Evolutionary conservation across 2,888 invertebrate genomes (phyloP).

Genomic region (Metalampra italica): DNA sequence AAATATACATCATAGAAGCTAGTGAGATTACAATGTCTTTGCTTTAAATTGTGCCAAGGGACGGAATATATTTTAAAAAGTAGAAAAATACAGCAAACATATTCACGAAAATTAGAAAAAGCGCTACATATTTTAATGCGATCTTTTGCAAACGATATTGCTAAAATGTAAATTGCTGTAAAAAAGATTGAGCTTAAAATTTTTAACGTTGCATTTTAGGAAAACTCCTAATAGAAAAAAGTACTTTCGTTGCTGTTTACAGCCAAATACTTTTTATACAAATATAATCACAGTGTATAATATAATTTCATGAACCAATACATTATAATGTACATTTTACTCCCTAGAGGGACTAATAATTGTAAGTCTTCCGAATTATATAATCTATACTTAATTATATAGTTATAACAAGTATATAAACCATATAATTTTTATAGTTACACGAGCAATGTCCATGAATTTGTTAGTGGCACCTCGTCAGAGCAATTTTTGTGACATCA

Average conservation of each 20-base stretch:
- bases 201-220: not conserved
- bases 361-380: constrained; percentile 43
- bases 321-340: constrained; percentile 50
- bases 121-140: not conserved
- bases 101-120: constrained; percentile 1
- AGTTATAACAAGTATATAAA: no score
- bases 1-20: constrained; percentile 37
- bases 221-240: constrained; percentile 13
- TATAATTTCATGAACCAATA: constrained; percentile 39
- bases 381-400: not conserved
- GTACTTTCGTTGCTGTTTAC: constrained; percentile 64
- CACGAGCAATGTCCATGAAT: constrained; percentile 22
- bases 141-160: not conserved
- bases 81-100: constrained; percentile 2
- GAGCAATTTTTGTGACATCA: constrained; percentile 38
- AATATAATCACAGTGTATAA: constrained; percentile 52
- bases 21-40: constrained; percentile 50
- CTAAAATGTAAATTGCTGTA: not conserved
- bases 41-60: constrained; percentile 48
- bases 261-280: constrained; percentile 56
- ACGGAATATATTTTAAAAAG: constrained; percentile 11
- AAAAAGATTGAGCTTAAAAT: constrained; percentile 6
- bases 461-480: constrained; percentile 44
- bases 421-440: not conserved
- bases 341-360: constrained; percentile 45